Evolutionary conservation across 2,888 invertebrate genomes (phyloP), one percentile per base, ranked within the genome.

Genomic region (Saturnia japonica): DNA sequence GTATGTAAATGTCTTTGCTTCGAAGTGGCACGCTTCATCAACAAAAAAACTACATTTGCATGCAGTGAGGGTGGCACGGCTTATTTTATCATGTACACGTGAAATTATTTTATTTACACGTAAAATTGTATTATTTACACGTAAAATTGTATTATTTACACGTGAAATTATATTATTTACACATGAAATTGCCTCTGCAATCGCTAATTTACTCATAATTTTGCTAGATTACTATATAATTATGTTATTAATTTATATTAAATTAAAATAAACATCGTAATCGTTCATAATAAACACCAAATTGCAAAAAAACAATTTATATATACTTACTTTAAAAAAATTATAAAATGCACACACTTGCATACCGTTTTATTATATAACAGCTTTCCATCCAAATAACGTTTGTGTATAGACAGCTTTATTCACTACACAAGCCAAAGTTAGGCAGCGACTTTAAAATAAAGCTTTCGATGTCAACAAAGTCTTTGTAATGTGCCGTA

Each of bases 31-130:
- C 92, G 93, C 93, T 92, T 91, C 79, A 84, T 76, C 77, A 77
- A 75, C 79, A 71, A 57, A 9, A 77, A 77, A 71, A 76, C 74
- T 73, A 78, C 76, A 76, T 80, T 82, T 89, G 93, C 93, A 93
- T 93, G 93, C 82, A 80, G 83, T 86, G 75, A 83, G 84, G 79
- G 83, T 85, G 87, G 93, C 93, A 93, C 93, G 89, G 93, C 93
- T 93, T 93, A 73, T 72, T 75, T 73, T 79, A 71, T 72, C 74
- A 71, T 75, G 75, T 78, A 74, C 28, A 68, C 70, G 40, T 47
- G 43, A 64, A 28, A 28, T 69, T 47, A n/a, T n/a, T n/a, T n/a
- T n/a, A n/a, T n/a, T n/a, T n/a, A n/a, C n/a, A n/a, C n/a, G n/a
- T n/a, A n/a, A n/a, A n/a, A 73, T 72, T 75, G 72, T 79, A 71